Evolutionary conservation across 1,140 invertebrate genomes (phyloP).

Genomic region (Oedothorax gibbosus): DNA sequence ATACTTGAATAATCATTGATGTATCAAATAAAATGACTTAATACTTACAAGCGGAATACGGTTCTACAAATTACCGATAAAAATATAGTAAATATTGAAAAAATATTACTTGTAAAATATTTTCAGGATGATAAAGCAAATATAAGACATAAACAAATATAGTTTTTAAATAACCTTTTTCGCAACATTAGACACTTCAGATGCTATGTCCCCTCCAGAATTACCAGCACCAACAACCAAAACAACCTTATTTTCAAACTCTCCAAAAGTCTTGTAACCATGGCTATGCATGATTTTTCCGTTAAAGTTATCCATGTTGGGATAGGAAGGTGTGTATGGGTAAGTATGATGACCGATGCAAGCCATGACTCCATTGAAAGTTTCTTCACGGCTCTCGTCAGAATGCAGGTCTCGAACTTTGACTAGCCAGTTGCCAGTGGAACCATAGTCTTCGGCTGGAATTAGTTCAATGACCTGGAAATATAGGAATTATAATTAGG

Average conservation of each 20-base stretch:
- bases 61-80: too few species aligned
- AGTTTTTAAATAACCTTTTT: constrained; percentile 65
- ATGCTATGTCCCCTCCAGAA: constrained; percentile 72
- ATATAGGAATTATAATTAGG: neutral
- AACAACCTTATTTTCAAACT: constrained; percentile 68
- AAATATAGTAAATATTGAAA: too few species aligned
- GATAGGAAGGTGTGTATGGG: constrained; percentile 34
- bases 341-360: constrained; percentile 66
- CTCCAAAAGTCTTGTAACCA: constrained; percentile 65
- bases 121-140: too few species aligned
- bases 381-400: constrained; percentile 60
- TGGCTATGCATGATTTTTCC: constrained; percentile 70
- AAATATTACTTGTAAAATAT: too few species aligned
- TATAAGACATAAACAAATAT: too few species aligned
- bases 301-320: constrained; percentile 67
- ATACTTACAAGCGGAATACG: too few species aligned
- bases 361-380: constrained; percentile 69
- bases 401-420: constrained; percentile 61
- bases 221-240: constrained; percentile 73
- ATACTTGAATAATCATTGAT: too few species aligned
- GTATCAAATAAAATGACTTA: too few species aligned
- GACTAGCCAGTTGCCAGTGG: constrained; percentile 69
- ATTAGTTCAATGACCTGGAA: constrained; percentile 39
- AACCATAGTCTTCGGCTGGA: constrained; percentile 64
- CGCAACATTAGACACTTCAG: constrained; percentile 70